Evolutionary conservation across 92 coral and sea anemone genomes (phyloP), one percentile per base, ranked within the genome.

Genomic region (Phenganax subtilis): DNA sequence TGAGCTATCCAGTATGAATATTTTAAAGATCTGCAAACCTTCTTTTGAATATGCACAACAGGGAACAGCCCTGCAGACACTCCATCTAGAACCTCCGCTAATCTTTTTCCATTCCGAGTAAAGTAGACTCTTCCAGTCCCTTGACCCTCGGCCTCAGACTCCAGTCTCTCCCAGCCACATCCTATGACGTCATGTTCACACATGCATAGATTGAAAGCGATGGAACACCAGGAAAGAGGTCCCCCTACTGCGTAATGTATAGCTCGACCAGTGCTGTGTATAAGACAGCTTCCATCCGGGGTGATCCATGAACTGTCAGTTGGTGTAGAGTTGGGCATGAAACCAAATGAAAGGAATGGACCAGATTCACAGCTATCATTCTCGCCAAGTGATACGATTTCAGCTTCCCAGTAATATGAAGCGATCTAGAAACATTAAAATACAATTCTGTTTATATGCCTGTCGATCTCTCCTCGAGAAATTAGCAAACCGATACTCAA

Each of bases 381-480:
- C 27, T 83, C 86, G 15, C 92, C 97, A 65, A 90, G 85, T 20
- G 97, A 91, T 30, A 88, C 75, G 51, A 94, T 81, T 86, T 94
- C 98, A 58, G 85, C 89, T 76, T 94, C 98, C 98, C 98, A 94
- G 86, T 94, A 94, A 83, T 86, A 94, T 7, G 98, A 94, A 9
- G 94, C 92, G 9, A 91, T 92, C 98, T 94, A 83, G 57, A 71
- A 5, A 0, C 27, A 9, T 12, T 0, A 8, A 65, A 68, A 16
- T 10, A 16, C 57, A 63, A 66, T 31, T 6, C 10, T 62, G 30
- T 44, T 8, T 53, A 54, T 66, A 14, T 12, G 15, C 9, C 52
- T 31, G 61, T 66, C 12, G 20, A 80, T 51, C 17, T 27, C 17
- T 52, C n/a, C 29, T 51, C 27, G 53, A 81, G 25, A 20, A 20